Base-by-base conservation (phyloP, 2,113 vertebrate species). In the Cyprinodon tularosa region DNA sequence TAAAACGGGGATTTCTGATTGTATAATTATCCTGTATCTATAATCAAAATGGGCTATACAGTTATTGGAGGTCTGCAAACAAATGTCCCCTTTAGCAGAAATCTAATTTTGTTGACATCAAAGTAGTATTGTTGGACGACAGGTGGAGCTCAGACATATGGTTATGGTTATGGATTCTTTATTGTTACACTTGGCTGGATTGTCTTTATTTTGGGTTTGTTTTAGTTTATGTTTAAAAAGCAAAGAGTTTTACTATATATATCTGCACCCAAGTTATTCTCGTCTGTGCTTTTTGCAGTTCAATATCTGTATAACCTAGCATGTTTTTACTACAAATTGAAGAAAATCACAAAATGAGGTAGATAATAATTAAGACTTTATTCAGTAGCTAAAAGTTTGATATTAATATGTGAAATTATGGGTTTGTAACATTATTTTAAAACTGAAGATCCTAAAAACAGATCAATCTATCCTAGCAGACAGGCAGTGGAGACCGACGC, bases 401-500 rank as follows among this genome's bases (percentile, higher is more conserved):
- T 64, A 39, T 6, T 20, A 3, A 40, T 64, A 8, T n/a, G 13
- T n/a, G 13, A 63, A 10, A 39, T 7, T 7, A 40, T 14, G 40
- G 38, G 4, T 10, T 1, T 9, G 20, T 64, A 20, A 64, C 36
- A 3, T 39, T 15, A 6, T 17, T 39, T 15, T 38, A 64, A 20
- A 64, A 11, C 20, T 8, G 13, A 65, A 65, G 39, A n/a, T 57
- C 17, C 17, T 57, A 57, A 57, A 57, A n/a, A n/a, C 50, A 12
- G 4, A 39, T 62, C 60, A 12, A 4, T 80, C 66, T 60, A 8
- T 61, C 69, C 74, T 44, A 20, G 63, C 76, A 95, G 94, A 63
- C 71, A 68, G 90, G 80, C 68, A 62, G 86, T 77, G 88, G 85
- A 83, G 93, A 93, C 11, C 92, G 90, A 63, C 93, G 85, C 14